Percentiles rank a stretch among this genome's conserved stretches.
Conservation (phyloP, 2,888 invertebrate genomes). For the Xanthia togata region DNA sequence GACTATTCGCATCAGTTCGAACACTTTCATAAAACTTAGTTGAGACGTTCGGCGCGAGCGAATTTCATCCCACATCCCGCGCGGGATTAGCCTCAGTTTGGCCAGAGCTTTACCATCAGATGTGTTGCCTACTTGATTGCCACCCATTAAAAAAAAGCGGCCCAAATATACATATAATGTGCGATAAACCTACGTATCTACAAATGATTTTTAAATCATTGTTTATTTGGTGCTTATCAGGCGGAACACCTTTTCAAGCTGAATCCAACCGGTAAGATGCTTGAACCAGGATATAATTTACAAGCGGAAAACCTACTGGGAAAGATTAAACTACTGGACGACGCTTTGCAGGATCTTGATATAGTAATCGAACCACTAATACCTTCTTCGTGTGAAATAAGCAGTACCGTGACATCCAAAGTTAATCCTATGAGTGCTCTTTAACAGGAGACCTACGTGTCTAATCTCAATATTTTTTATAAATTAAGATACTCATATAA, state of each 20-base stretch:
- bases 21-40: neutral
- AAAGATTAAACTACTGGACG: slow-evolving; percentile 86
- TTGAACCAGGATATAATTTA: slow-evolving; percentile 92
- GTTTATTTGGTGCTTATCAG: slow-evolving; percentile 74
- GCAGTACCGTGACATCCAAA: slow-evolving; percentile 56
- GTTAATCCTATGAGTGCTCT: slow-evolving; percentile 77
- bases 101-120: no score
- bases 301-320: slow-evolving; percentile 89
- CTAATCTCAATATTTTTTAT: neutral
- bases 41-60: no score
- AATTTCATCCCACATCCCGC: neutral
- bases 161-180: neutral
- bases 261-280: slow-evolving; percentile 93
- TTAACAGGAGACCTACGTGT: slow-evolving; percentile 53
- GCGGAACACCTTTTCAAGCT: slow-evolving; percentile 93
- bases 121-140: neutral
- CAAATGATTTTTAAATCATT: slow-evolving; percentile 23
- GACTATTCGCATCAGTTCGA: neutral
- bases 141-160: neutral
- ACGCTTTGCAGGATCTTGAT: slow-evolving; percentile 81
- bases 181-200: neutral
- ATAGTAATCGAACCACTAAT: slow-evolving; percentile 84
- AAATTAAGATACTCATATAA: neutral
- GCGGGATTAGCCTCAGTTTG: no score
- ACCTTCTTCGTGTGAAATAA: slow-evolving; percentile 74